These are phyloP conservation scores for Branchinecta lynchi DNA, from an alignment of 1,140 invertebrate genomes.

Conservation along the genomic window DNA sequence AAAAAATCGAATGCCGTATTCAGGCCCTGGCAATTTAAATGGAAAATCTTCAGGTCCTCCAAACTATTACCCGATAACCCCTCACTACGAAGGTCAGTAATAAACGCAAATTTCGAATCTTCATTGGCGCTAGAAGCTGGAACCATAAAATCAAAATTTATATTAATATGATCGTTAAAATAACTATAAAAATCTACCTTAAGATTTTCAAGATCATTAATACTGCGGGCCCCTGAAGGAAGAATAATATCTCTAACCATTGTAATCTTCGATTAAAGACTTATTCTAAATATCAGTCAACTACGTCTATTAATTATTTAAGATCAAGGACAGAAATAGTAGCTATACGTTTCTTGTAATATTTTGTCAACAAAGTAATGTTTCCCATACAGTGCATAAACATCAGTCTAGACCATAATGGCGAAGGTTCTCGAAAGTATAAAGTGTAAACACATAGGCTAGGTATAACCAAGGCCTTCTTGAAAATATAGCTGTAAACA, in stretches of 20 bases:
- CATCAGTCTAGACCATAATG: too few relatives aligned
- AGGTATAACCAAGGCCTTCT: too few relatives aligned
- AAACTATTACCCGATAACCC: background rate
- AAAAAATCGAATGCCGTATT: slow-evolving; percentile 1
- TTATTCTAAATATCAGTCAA: too few relatives aligned
- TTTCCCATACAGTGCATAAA: too few relatives aligned
- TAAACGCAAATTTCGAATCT: background rate
- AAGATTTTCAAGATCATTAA: background rate
- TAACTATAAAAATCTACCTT: slow-evolving; percentile 7
- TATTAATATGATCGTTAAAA: background rate
- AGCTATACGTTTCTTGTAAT: too few relatives aligned
- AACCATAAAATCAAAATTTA: background rate
- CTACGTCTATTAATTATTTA: too few relatives aligned
- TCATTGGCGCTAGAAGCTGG: background rate
- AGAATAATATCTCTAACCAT: background rate
- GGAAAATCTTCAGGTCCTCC: background rate
- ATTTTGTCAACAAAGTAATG: too few relatives aligned
- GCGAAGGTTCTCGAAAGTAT: too few relatives aligned
- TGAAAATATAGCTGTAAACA: too few relatives aligned
- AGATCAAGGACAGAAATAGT: too few relatives aligned
- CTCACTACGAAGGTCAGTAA: background rate
- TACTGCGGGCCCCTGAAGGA: slow-evolving; percentile 7
- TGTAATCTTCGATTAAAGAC: too few relatives aligned
- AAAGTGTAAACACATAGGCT: too few relatives aligned
- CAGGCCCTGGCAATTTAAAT: slow-evolving; percentile 5